These are phyloP conservation scores for Moxostoma hubbsi DNA, from an alignment of 2,797 vertebrate species.

Conservation along the genomic window DNA sequence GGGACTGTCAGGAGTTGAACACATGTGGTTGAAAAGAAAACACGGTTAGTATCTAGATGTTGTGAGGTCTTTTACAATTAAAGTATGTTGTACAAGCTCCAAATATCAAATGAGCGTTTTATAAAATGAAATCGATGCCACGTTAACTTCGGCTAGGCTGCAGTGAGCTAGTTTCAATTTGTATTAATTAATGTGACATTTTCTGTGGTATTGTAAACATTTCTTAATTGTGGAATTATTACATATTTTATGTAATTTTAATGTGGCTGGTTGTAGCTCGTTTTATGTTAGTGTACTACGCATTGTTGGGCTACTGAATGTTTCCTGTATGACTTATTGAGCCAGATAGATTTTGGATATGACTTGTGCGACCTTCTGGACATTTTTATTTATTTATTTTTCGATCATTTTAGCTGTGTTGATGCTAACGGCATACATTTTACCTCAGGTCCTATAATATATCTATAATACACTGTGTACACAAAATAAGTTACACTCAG, in stretches of 20 bases:
- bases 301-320: not conserved
- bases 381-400: too few species aligned
- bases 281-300: not conserved
- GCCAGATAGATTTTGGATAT: not conserved
- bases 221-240: not conserved
- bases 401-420: too few species aligned
- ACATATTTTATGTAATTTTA: not conserved
- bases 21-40: slow-evolving; percentile 54
- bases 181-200: not conserved
- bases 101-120: not conserved
- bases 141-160: slow-evolving; percentile 38
- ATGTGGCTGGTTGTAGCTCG: not conserved
- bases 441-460: too few species aligned
- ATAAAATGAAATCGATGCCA: slow-evolving; percentile 18
- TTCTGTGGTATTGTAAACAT: too few species aligned
- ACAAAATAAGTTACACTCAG: too few species aligned
- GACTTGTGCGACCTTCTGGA: not conserved
- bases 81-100: not conserved
- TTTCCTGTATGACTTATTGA: not conserved
- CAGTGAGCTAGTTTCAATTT: not conserved
- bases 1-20: slow-evolving; percentile 31
- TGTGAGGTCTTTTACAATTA: not conserved
- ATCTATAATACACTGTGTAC: too few species aligned
- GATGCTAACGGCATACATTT: too few species aligned
- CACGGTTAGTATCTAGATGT: slow-evolving; percentile 19